phyloP scores from a whole-genome alignment of 1,140 invertebrate genomes.

The Pseudomyrmex pallidus region DNA sequence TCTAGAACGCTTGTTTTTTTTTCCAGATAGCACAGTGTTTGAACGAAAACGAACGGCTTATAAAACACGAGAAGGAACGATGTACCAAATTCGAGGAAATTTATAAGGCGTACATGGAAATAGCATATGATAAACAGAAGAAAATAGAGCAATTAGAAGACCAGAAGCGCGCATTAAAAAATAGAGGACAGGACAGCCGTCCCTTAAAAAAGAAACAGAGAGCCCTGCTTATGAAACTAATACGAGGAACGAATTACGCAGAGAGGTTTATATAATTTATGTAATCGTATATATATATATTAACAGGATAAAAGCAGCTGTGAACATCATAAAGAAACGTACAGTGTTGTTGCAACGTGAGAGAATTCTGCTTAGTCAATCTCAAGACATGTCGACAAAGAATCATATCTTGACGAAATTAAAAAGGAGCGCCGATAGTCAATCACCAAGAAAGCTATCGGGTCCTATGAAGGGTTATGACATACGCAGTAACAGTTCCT shows the following conservation, averaged over 20 bases:
- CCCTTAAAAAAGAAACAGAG: slow-evolving; percentile 86
- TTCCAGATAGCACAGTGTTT: slow-evolving; percentile 80
- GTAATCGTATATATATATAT: not conserved
- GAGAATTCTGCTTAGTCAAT: slow-evolving; percentile 82
- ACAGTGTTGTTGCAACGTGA: slow-evolving; percentile 84
- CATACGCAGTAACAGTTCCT: slow-evolving; percentile 83
- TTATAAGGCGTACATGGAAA: slow-evolving; percentile 85
- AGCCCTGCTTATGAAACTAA: slow-evolving; percentile 84
- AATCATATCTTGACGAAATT: slow-evolving; percentile 82
- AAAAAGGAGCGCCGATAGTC: slow-evolving; percentile 82
- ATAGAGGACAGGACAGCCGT: slow-evolving; percentile 85
- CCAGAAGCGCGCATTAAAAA: slow-evolving; percentile 84
- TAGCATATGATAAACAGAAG: slow-evolving; percentile 87
- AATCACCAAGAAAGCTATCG: slow-evolving; percentile 82
- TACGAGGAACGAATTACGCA: slow-evolving; percentile 86
- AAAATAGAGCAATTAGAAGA: slow-evolving; percentile 86
- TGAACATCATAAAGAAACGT: slow-evolving; percentile 84
- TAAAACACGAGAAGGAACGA: slow-evolving; percentile 83
- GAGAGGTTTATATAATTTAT: slow-evolving; percentile 65
- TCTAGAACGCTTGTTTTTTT: not conserved
- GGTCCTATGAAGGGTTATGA: slow-evolving; percentile 85
- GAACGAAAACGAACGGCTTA: slow-evolving; percentile 61
- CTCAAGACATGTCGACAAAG: slow-evolving; percentile 83
- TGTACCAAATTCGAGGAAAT: slow-evolving; percentile 85
- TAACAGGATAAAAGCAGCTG: slow-evolving; percentile 80